phyloP scores from a whole-genome alignment of 1,140 invertebrate genomes.

The Meloidogyne exigua region DNA sequence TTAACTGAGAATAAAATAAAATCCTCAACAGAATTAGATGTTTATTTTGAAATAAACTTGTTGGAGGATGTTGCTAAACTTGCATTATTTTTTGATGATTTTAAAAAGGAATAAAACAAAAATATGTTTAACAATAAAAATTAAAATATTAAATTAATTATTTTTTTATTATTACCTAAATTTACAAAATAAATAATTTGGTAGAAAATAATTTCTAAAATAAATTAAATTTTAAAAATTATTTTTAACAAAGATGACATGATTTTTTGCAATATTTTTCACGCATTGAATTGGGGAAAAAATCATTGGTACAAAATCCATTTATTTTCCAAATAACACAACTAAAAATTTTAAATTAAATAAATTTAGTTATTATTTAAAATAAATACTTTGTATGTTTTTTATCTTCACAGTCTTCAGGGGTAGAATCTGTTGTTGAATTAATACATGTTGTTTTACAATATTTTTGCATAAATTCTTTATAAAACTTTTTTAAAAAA shows the following conservation, averaged over 20 bases:
- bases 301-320: slow-evolving; percentile 16
- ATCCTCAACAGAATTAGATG: background rate
- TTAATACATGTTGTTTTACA: slow-evolving; percentile 9
- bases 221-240: too few relatives aligned
- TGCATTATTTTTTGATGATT: background rate
- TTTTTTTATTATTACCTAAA: too few relatives aligned
- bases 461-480: slow-evolving; percentile 13
- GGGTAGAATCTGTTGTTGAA: background rate
- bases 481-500: background rate
- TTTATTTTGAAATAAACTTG: background rate
- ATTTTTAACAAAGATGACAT: slow-evolving; percentile 4
- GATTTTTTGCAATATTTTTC: background rate
- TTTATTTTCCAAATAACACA: slow-evolving; percentile 14
- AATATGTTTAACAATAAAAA: too few relatives aligned
- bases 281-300: background rate
- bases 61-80: background rate
- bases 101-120: background rate
- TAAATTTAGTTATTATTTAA: background rate
- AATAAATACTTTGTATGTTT: slow-evolving; percentile 5
- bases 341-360: background rate
- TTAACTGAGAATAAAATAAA: slow-evolving; percentile 2
- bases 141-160: too few relatives aligned
- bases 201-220: too few relatives aligned
- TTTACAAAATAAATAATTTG: too few relatives aligned
- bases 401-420: slow-evolving; percentile 2